Base-by-base conservation (phyloP, 2,113 vertebrate species). In the Hylia prasina region DNA sequence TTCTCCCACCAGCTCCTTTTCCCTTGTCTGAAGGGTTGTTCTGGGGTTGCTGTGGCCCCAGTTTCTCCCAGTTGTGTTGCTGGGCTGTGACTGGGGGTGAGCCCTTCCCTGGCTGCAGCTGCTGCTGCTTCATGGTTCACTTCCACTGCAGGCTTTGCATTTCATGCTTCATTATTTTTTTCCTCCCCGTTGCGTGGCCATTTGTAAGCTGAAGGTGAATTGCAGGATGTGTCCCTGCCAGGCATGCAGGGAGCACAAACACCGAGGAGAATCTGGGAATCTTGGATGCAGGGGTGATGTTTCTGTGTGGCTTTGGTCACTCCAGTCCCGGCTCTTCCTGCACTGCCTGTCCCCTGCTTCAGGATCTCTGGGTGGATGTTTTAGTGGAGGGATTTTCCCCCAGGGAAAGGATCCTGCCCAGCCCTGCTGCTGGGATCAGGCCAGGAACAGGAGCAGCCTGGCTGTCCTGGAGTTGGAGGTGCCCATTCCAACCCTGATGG, bases 81-180 rank as follows among this genome's bases (percentile, higher is more conserved):
- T 23, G 78, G 31, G 11, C 84, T 82, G 51, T 37, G 93, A 8
- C 9, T 30, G 65, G 61, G 2, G 27, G 35, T 6, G 28, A 70
- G 39, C 23, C 1, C 45, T 61, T 35, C 23, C 11, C 75, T 84
- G 91, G 73, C 28, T 93, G 89, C 91, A 96, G 89, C 95, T 8
- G 48, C n/a, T n/a, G 15, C 82, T 50, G 40, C 45, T 86, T 86
- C 71, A 95, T 83, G 93, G 39, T 82, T 97, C 91, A 61, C 66
- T 66, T 90, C 89, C 89, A 71, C 45, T 9, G 66, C 79, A 82
- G 64, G 65, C 48, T 75, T 87, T 93, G 89, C 31, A 63, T 95
- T 96, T 97, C 84, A 95, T 71, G 94, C 90, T 93, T 95, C 58
- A 45, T 94, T 89, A 48, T 93, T 88, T 53, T 76, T 23, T 31